A percentile compares a stretch with the other conserved stretches of the same genome.
Conservation (phyloP, 2,888 invertebrate genomes). For the Chloromyia formosa region DNA sequence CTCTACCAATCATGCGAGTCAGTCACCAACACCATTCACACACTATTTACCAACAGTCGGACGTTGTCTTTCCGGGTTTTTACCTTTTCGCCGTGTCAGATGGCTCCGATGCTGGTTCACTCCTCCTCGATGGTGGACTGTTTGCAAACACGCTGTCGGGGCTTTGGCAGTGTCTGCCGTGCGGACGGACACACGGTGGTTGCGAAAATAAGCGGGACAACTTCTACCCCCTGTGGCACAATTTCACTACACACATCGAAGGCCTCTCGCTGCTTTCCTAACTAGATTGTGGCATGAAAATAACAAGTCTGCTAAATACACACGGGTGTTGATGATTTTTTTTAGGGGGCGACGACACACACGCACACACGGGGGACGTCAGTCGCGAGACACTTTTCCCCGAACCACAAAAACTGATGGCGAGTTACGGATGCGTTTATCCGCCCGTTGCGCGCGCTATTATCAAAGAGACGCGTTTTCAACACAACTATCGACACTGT, state of each 20-base stretch:
- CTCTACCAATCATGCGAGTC: too few species aligned
- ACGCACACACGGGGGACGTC: conserved; percentile 27
- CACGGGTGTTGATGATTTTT: conserved; percentile 2
- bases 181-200: too few species aligned
- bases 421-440: conserved; percentile 4
- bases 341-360: conserved; percentile 38
- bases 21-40: background rate
- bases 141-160: background rate
- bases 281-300: too few species aligned
- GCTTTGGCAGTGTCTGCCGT: too few species aligned
- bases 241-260: too few species aligned
- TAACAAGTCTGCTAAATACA: too few species aligned
- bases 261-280: too few species aligned
- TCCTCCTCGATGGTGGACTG: background rate
- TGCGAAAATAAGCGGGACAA: too few species aligned
- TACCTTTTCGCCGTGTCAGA: background rate
- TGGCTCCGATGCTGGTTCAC: background rate
- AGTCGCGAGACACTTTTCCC: conserved; percentile 13
- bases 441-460: background rate
- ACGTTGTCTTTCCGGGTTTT: background rate
- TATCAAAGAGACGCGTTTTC: background rate
- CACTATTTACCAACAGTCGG: background rate
- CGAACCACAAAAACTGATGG: too few species aligned
- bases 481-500: background rate
- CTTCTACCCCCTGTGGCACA: too few species aligned